These are phyloP conservation scores for Podabrus alpinus DNA, from an alignment of 2,888 invertebrate genomes.

Conservation along the genomic window DNA sequence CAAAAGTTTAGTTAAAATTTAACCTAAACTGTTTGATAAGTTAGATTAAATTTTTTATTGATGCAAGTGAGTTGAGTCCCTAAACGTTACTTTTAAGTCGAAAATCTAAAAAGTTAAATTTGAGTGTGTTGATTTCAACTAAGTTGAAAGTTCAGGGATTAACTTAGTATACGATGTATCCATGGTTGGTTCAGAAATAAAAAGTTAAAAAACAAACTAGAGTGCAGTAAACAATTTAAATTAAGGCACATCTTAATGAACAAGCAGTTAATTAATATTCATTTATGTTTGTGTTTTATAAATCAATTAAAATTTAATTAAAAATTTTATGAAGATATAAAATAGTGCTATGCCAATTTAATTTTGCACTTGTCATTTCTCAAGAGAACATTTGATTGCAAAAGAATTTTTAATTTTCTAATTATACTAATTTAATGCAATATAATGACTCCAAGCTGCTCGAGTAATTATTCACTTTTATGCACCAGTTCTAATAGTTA, in stretches of 20 bases:
- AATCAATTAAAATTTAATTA: neutral
- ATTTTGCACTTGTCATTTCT: neutral
- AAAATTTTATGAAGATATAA: neutral
- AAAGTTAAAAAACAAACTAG: neutral
- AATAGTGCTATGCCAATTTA: neutral
- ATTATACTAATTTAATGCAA: neutral
- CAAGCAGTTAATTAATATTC: neutral
- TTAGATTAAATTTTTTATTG: no score
- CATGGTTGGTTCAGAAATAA: neutral
- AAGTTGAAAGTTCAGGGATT: neutral
- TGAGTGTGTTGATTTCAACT: neutral
- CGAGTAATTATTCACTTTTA: conserved; percentile 33
- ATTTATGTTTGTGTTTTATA: neutral
- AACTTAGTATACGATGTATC: neutral
- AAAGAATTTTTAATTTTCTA: neutral
- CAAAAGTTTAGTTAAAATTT: no score
- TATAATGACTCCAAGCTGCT: neutral
- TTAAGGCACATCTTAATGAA: neutral
- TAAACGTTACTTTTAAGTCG: no score
- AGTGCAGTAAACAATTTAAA: neutral
- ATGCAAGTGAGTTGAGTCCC: no score
- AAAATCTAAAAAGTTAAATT: no score
- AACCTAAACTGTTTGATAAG: no score
- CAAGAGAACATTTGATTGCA: neutral
- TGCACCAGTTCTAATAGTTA: conserved; percentile 26